Conservation (phyloP, 2,888 invertebrate genomes). For the Lordiphosa fenestrarum region DNA sequence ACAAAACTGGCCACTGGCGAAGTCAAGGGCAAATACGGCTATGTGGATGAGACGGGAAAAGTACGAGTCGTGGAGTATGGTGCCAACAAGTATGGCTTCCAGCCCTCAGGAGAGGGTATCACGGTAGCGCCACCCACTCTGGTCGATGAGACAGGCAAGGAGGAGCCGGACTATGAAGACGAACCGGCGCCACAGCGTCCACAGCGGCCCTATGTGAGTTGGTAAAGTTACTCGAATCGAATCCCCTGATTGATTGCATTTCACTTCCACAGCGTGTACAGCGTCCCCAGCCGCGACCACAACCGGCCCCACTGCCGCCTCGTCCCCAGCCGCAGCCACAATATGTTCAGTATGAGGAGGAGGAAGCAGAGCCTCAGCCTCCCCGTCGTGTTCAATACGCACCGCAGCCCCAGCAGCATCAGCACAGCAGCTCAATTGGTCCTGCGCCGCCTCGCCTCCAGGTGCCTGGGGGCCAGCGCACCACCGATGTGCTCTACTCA, state of each 20-base stretch:
- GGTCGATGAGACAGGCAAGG: constrained; percentile 81
- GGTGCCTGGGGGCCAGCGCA: constrained; percentile 77
- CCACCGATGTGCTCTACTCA: constrained; percentile 79
- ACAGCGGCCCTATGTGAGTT: constrained; percentile 76
- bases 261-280: constrained; percentile 53
- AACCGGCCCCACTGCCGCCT: constrained; percentile 35
- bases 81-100: constrained; percentile 93
- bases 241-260: background rate
- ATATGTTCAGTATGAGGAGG: constrained; percentile 77
- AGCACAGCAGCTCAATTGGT: constrained; percentile 55
- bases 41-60: constrained; percentile 91
- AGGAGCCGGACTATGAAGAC: constrained; percentile 80
- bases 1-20: constrained; percentile 90
- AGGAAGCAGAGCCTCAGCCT: constrained; percentile 71
- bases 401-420: constrained; percentile 64
- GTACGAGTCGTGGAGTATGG: constrained; percentile 92
- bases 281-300: constrained; percentile 65
- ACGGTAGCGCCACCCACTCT: constrained; percentile 85
- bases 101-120: constrained; percentile 92
- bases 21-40: constrained; percentile 94
- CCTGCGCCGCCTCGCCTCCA: constrained; percentile 77
- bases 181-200: constrained; percentile 67
- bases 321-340: constrained; percentile 68
- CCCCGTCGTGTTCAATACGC: constrained; percentile 74
- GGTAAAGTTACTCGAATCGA: background rate